Evolutionary conservation across 2,797 vertebrate species (phyloP).

Genomic region (Limosa lapponica): DNA sequence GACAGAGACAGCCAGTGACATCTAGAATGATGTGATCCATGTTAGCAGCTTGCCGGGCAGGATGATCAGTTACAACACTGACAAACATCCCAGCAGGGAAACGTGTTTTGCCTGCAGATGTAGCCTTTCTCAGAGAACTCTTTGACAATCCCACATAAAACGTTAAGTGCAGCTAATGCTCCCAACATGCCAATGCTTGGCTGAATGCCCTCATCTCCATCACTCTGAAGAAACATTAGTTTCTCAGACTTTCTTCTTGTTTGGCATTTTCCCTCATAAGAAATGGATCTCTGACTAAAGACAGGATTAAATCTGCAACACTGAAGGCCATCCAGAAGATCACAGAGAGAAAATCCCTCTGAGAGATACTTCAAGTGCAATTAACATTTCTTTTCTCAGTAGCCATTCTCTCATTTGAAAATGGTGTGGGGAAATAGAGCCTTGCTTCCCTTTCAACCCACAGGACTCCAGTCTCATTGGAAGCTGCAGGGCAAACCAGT

Average conservation of each 20-base stretch:
- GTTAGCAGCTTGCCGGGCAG: accelerated
- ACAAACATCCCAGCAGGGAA: not conserved
- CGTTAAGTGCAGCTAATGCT: not conserved
- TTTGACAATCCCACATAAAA: not conserved
- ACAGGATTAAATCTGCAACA: not conserved
- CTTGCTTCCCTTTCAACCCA: not conserved
- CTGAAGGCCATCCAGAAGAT: not conserved
- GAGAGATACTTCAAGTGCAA: not conserved
- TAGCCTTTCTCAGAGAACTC: not conserved
- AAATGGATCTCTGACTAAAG: not conserved
- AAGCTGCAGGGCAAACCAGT: not conserved
- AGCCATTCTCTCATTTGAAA: not conserved
- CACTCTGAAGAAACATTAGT: not conserved
- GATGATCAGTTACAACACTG: not conserved
- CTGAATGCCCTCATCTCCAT: not conserved
- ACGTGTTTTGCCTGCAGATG: not conserved
- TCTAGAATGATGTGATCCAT: not conserved
- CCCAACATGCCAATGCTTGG: not conserved
- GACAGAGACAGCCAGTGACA: not conserved
- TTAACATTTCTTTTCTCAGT: not conserved
- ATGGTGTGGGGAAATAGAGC: not conserved
- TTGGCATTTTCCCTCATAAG: not conserved
- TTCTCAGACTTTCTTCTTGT: not conserved
- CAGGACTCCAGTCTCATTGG: not conserved
- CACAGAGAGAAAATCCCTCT: not conserved